Evolutionary conservation across 2,888 invertebrate species (phyloP), one percentile per base, ranked within the genome.

Genomic region (Zaprionus obscuricornis): DNA sequence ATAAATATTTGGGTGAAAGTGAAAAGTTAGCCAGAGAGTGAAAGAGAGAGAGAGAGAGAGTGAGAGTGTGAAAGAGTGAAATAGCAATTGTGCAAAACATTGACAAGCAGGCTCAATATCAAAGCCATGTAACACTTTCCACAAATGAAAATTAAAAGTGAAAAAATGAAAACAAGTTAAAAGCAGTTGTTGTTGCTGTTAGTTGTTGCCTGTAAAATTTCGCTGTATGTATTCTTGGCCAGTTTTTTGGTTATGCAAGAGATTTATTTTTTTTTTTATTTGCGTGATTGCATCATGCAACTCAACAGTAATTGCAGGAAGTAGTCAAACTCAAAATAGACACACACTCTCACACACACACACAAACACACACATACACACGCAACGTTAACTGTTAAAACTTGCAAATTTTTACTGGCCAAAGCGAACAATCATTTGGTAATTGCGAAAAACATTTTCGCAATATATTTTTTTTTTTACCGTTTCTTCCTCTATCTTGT

Each of bases 211-310:
- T 24, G n/a, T n/a, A n/a, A n/a, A 26, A 46, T 14, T 43, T 29
- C 40, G 43, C 24, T 49, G 55, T n/a, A n/a, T 70, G 82, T 74
- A 78, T 78, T 85, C 85, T 81, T 67, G 67, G 78, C 78, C 82
- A 82, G 78, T n/a, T n/a, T n/a, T n/a, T 77, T 74, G 29, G 78
- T 79, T 79, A 85, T 74, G 78, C 83, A 79, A 70, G n/a, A n/a
- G n/a, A n/a, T n/a, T 49, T 54, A 33, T n/a, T n/a, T n/a, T n/a
- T n/a, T n/a, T n/a, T n/a, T n/a, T n/a, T n/a, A n/a, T n/a, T n/a
- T n/a, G n/a, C n/a, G 43, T 16, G 54, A 65, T 77, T 79, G 62
- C 78, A 72, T 79, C 85, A 79, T n/a, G n/a, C 49, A 51, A 45
- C 52, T 17, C 2, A 31, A 76, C 70, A 50, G 46, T 72, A 79